Base-by-base conservation (phyloP, 2,888 invertebrate species). In the Cataglyphis livida region DNA sequence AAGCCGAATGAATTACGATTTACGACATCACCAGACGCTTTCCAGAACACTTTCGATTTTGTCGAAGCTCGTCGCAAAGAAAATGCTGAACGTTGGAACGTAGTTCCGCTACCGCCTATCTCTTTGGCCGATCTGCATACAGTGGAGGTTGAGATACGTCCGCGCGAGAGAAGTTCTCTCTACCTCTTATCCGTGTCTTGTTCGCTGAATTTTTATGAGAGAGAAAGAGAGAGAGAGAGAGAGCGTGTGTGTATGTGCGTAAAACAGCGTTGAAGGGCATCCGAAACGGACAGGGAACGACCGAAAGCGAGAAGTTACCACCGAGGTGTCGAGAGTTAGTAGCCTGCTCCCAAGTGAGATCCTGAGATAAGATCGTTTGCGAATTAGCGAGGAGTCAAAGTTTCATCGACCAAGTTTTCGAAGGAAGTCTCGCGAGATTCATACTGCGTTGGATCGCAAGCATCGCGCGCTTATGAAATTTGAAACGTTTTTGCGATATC, bases 321-420 rank as follows among this genome's bases (percentile, higher is more conserved):
- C 87, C 87, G 89, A 92, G 91, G 92, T 92, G 92, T 92, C 91
- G 91, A 91, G 92, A 91, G 91, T 91, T 90, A 90, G 91, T 88
- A 92, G 89, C 90, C 85, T 90, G 90, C 88, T 88, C 84, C 86
- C 84, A 90, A 87, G 87, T 87, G 84, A 91, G 91, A 91, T 90
- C 87, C 65, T 74, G 82, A 89, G 91, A 92, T 91, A 91, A 89
- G 83, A 74, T 85, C 86, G 79, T 84, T 87, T 82, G 88, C 87
- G 91, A 91, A 91, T 91, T 91, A 91, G 91, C 89, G 86, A 87
- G 85, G 18, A 81, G 78, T 78, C 85, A 9, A 61, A 70, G 70
- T 70, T 59, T 78, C 32, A 28, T 51, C 54, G 71, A 64, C 0
- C 54, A 48, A 64, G 25, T 51, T 71, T 71, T 25, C 28, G 18